Base-by-base conservation (phyloP, 2,797 vertebrate genomes). In the Crenichthys baileyi region DNA sequence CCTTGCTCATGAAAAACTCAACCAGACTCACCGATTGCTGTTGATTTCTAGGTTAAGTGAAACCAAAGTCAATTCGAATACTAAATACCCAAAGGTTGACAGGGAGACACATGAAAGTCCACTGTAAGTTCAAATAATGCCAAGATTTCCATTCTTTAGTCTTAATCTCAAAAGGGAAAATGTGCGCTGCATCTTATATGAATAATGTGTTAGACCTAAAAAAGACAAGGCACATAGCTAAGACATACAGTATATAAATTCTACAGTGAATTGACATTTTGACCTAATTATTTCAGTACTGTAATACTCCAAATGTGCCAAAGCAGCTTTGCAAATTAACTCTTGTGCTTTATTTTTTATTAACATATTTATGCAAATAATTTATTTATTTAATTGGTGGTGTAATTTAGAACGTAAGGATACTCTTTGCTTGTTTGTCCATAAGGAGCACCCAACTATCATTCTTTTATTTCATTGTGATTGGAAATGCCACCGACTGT, bases 261-360 rank as follows among this genome's bases (percentile, higher is more conserved):
- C 22, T 73, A 60, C 58, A 46, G 39, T 75, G 71, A 70, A 46
- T 81, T 26, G 60, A n/a, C 11, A 70, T 85, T 79, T 78, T 77
- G 78, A 83, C 76, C 77, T 82, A 72, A 56, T 83, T 72, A 79
- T 88, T 73, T 55, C 20, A 80, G 82, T 85, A 85, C 81, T 88
- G 78, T 82, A 73, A 70, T 76, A 79, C 63, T 53, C 75, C 81
- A 87, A 71, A 80, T 77, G 87, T 90, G 91, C 90, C 90, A 92
- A 90, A 93, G 87, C 77, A 77, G 63, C 83, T 85, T 85, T 75
- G 70, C 72, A 75, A 79, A 74, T 77, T 61, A 75, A 70, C 80
- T 88, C 60, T 65, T 81, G 48, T 76, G 29, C 73, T 84, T 73
- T 41, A 26, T 65, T 71, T 71, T 78, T 71, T 48, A 55, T 73